These are phyloP conservation scores for Brachyalestes nurse DNA, from an alignment of 2,797 vertebrate genomes.

Conservation along the genomic window DNA sequence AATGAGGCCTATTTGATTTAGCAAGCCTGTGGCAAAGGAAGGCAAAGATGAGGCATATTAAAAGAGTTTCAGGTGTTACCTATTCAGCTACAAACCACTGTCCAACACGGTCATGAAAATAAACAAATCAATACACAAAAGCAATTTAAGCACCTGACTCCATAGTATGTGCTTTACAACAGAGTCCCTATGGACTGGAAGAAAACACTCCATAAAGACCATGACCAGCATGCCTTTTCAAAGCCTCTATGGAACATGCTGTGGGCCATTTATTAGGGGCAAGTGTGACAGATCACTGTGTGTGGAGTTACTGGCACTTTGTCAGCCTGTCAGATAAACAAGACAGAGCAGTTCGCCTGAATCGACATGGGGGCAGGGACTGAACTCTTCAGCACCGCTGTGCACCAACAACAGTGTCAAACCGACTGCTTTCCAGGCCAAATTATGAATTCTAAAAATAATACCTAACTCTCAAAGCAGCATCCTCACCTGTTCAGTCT, in stretches of 20 bases:
- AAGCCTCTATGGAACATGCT: slow-evolving; percentile 5
- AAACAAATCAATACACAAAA: background rate
- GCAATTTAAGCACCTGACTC: background rate
- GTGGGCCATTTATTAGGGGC: slow-evolving; percentile 28
- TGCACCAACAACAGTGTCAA: slow-evolving; percentile 5
- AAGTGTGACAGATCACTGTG: slow-evolving; percentile 20
- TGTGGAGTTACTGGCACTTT: slow-evolving; percentile 21
- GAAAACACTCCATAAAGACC: background rate
- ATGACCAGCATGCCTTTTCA: background rate
- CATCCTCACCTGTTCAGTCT: background rate
- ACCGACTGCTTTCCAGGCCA: background rate
- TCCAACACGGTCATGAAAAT: background rate
- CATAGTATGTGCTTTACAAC: background rate
- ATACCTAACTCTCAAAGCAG: background rate
- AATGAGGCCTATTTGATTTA: slow-evolving; percentile 3
- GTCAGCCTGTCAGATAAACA: slow-evolving; percentile 35
- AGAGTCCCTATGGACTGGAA: background rate
- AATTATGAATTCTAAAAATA: slow-evolving; percentile 14
- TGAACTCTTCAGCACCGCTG: background rate
- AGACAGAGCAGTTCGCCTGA: background rate
- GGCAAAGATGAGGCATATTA: background rate
- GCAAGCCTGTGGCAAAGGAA: background rate
- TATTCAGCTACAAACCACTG: background rate
- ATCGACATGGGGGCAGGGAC: slow-evolving; percentile 1
- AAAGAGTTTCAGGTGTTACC: background rate